These are phyloP conservation scores for Drosophila austrosaltans DNA, from an alignment of 2,888 invertebrate species.

Conservation along the genomic window DNA sequence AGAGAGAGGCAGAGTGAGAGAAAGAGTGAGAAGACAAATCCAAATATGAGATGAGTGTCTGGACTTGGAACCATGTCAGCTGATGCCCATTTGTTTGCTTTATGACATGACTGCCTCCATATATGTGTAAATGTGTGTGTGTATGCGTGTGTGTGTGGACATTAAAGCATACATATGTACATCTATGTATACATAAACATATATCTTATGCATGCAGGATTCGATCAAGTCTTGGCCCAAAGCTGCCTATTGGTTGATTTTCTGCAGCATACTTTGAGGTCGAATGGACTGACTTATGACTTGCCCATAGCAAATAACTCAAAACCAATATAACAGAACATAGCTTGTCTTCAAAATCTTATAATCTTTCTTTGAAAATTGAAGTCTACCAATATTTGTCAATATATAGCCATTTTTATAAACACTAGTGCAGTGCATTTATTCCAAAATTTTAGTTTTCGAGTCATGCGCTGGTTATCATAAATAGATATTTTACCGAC, in stretches of 20 bases:
- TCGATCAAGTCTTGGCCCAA: slow-evolving; percentile 26
- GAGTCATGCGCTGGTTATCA: too few relatives aligned
- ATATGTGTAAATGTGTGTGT: slow-evolving; percentile 15
- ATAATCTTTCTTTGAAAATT: background rate
- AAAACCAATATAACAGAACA: background rate
- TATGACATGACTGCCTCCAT: slow-evolving; percentile 37
- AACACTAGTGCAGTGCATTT: too few relatives aligned
- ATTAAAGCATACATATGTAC: slow-evolving; percentile 10
- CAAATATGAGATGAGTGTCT: slow-evolving; percentile 7
- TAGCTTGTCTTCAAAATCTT: background rate
- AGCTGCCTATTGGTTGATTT: background rate
- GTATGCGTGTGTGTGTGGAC: slow-evolving; percentile 18
- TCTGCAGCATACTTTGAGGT: slow-evolving; percentile 32
- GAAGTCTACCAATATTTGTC: background rate
- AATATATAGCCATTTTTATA: background rate
- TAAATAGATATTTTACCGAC: too few relatives aligned
- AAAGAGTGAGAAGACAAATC: slow-evolving; percentile 6
- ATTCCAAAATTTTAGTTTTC: too few relatives aligned
- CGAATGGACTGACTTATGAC: slow-evolving; percentile 2
- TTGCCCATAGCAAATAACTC: background rate
- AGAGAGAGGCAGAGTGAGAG: slow-evolving; percentile 5
- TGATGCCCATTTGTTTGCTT: slow-evolving; percentile 57
- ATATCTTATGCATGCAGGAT: slow-evolving; percentile 18
- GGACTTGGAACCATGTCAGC: slow-evolving; percentile 30
- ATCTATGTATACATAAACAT: background rate